Evolutionary conservation across 2,113 vertebrate genomes (phyloP), one percentile per base, ranked within the genome.

Genomic region (Rhombomys opimus): DNA sequence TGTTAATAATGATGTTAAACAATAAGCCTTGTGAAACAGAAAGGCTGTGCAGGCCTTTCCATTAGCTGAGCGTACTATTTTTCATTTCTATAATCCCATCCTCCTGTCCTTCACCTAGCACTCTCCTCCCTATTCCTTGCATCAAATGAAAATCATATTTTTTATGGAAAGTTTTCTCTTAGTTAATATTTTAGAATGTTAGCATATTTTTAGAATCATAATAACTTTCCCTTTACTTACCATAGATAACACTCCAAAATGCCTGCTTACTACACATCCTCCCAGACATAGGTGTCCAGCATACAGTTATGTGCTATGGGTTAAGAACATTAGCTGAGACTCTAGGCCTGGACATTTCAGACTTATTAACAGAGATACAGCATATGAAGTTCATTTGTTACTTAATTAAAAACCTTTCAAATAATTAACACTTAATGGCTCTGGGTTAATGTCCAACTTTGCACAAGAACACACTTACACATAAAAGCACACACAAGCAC

Each of bases 21-120:
- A 46, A 76, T 52, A 95, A 73, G 61, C 89, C 38, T 73, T 84
- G 67, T 94, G 65, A 59, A 82, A n/a, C 20, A 59, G 77, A 81
- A 11, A n/a, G 54, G 5, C 35, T 38, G n/a, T 25, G 57, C n/a
- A 46, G 14, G 57, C 22, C n/a, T 63, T 30, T 63, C 59, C 30
- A 46, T 11, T 30, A 30, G 5, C 13, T 65, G 25, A 12, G 25
- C 7, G 46, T 10, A 30, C 59, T 2, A 65, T 9, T 30, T 27
- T 8, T n/a, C 14, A 27, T 84, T 63, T 38, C 22, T 41, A 15
- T 41, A 63, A 13, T 30, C 18, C 4, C 2, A 23, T 59, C 4
- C 25, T 46, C 23, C 38, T 85, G 27, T 25, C 15, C 23, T 65
- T 85, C 15, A 27, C 22, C 14, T 46, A 65, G 7, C 30, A 4